These are phyloP conservation scores for Malurus cyaneus DNA, from an alignment of 2,113 vertebrate species.

Conservation along the genomic window DNA sequence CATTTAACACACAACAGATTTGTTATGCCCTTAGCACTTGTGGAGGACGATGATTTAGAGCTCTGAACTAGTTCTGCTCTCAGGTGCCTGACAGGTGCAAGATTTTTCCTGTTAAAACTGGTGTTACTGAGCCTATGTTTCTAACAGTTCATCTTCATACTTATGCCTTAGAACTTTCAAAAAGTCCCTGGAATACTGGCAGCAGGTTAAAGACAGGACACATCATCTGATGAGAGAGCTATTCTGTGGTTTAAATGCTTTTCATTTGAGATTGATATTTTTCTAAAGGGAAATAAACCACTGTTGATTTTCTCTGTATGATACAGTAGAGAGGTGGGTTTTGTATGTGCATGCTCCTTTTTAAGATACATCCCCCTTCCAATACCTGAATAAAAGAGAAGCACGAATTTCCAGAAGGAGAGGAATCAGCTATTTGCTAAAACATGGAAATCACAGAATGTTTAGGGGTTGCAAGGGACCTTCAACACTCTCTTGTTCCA, in stretches of 20 bases:
- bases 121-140: rapidly evolving
- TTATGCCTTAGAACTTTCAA: neutral
- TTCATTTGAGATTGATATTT: neutral
- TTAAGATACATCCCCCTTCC: neutral
- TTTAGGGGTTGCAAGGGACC: neutral
- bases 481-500: neutral
- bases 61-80: neutral
- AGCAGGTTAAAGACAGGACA: neutral
- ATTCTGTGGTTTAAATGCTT: neutral
- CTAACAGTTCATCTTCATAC: neutral
- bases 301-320: neutral
- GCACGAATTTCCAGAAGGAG: rapidly evolving
- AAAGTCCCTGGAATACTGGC: neutral
- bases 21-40: neutral
- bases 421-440: neutral
- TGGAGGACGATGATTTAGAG: neutral
- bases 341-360: rapidly evolving
- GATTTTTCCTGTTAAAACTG: neutral
- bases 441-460: rapidly evolving
- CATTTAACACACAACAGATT: neutral
- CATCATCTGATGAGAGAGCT: neutral
- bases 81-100: neutral
- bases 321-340: rapidly evolving
- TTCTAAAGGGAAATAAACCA: neutral
- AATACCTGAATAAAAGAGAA: neutral